Percentiles rank a stretch among this genome's conserved stretches.
phyloP scores from a whole-genome alignment of 2,888 invertebrate genomes.

The Agrilus mali region DNA sequence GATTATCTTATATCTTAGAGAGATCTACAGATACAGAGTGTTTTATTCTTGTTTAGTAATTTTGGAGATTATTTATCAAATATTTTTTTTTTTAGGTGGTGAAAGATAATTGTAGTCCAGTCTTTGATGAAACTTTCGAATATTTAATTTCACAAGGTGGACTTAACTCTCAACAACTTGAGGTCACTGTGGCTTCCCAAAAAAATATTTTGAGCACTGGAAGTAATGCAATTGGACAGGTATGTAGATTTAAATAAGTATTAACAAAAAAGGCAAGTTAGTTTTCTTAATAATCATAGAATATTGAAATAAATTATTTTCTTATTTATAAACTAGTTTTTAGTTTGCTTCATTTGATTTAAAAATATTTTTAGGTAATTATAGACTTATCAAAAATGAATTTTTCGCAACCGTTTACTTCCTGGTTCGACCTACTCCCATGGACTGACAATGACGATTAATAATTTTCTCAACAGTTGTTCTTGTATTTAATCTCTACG shows the following conservation, averaged over 20 bases:
- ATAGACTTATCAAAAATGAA: constrained; percentile 54
- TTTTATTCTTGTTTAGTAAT: neutral
- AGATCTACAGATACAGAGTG: too few relatives aligned
- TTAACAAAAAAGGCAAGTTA: too few relatives aligned
- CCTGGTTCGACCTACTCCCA: constrained; percentile 61
- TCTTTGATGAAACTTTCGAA: constrained; percentile 85
- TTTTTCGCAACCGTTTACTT: constrained; percentile 52
- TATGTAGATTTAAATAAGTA: constrained; percentile 30
- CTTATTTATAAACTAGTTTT: too few relatives aligned
- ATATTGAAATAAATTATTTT: too few relatives aligned
- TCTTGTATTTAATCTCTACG: neutral
- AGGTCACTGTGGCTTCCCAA: constrained; percentile 79
- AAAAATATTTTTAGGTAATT: constrained; percentile 39
- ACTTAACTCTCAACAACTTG: constrained; percentile 60
- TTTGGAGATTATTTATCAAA: neutral
- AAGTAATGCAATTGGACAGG: constrained; percentile 72
- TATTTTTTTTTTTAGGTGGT: constrained; percentile 38
- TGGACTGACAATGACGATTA: constrained; percentile 26
- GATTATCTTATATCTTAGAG: too few relatives aligned
- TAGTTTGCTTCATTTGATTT: too few relatives aligned
- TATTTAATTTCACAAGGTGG: constrained; percentile 75
- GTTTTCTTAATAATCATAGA: too few relatives aligned
- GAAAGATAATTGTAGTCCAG: constrained; percentile 84
- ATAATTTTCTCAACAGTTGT: neutral
- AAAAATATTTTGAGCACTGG: constrained; percentile 71